Percentiles rank a stretch among this genome's conserved stretches.
Evolutionary conservation across 37 sponge, comb jelly and placozoan genomes (phyloP).

Genomic region (Haliclona indistincta): DNA sequence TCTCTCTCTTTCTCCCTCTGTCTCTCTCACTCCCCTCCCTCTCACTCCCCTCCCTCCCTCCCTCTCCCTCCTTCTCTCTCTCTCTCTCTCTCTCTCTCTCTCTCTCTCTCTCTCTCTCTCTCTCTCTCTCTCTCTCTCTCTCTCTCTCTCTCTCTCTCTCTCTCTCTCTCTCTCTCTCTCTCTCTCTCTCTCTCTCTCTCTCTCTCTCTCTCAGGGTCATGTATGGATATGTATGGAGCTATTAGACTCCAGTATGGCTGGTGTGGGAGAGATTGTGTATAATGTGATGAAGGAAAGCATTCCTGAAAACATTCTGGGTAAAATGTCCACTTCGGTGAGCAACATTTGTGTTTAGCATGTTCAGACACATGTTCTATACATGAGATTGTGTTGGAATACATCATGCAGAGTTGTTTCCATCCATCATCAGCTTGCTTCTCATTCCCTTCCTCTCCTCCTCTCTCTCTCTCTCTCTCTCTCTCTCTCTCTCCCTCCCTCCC

Average conservation of each 20-base stretch:
- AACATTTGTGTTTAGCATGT: too few relatives aligned
- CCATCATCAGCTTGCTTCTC: not conserved
- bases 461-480: not conserved
- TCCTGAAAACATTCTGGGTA: conserved; percentile 88
- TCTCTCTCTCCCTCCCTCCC: too few relatives aligned
- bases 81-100: too few relatives aligned
- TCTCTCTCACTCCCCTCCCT: too few relatives aligned
- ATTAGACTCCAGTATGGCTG: conserved; percentile 91
- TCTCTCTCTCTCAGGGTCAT: conserved; percentile 65
- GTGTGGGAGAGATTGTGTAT: conserved; percentile 80
- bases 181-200: not conserved
- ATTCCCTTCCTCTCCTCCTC: not conserved
- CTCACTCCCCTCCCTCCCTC: too few relatives aligned
- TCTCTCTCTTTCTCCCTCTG: too few relatives aligned
- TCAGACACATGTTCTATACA: too few relatives aligned
- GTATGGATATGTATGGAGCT: conserved; percentile 98
- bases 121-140: too few relatives aligned
- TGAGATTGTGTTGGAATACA: too few relatives aligned
- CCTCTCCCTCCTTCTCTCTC: too few relatives aligned
- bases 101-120: too few relatives aligned
- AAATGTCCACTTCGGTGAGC: conserved; percentile 76
- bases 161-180: not conserved
- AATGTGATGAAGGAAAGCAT: conserved; percentile 54
- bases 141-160: too few relatives aligned
- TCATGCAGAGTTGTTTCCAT: not conserved